These are phyloP conservation scores for Natator depressus DNA, from an alignment of 2,113 vertebrate genomes.

Conservation along the genomic window DNA sequence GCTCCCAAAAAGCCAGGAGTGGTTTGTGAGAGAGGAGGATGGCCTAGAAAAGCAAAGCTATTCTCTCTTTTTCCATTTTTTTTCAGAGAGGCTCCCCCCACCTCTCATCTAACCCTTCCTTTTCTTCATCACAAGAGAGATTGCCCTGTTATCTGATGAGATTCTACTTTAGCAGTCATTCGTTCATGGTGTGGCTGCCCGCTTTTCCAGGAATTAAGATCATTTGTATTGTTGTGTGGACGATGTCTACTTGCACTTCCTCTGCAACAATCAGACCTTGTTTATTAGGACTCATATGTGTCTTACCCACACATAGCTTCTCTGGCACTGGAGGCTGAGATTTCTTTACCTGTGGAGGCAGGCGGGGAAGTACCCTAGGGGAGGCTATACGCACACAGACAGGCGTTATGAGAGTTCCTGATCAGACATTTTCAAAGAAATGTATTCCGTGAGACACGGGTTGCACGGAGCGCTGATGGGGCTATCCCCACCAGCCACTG, in stretches of 20 bases:
- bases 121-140: neutral
- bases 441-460: neutral
- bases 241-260: neutral
- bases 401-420: neutral
- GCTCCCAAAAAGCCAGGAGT: neutral
- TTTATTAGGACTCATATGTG: neutral
- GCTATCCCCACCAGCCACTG: neutral
- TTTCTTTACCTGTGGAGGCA: conserved; percentile 1
- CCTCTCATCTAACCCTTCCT: neutral
- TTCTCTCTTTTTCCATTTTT: neutral
- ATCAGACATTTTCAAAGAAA: neutral
- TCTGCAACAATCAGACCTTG: conserved; percentile 11
- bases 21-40: neutral
- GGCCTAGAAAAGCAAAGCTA: conserved; percentile 19
- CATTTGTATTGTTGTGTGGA: neutral
- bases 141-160: neutral
- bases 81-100: neutral
- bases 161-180: neutral
- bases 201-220: conserved; percentile 10
- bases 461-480: neutral
- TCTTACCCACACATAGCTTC: neutral
- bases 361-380: neutral
- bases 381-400: neutral
- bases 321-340: neutral
- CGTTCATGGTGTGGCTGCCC: neutral